A percentile compares a stretch with the other conserved stretches of the same genome.
phyloP scores from a whole-genome alignment of 1,140 invertebrate genomes.

The Drosophila biarmipes region DNA sequence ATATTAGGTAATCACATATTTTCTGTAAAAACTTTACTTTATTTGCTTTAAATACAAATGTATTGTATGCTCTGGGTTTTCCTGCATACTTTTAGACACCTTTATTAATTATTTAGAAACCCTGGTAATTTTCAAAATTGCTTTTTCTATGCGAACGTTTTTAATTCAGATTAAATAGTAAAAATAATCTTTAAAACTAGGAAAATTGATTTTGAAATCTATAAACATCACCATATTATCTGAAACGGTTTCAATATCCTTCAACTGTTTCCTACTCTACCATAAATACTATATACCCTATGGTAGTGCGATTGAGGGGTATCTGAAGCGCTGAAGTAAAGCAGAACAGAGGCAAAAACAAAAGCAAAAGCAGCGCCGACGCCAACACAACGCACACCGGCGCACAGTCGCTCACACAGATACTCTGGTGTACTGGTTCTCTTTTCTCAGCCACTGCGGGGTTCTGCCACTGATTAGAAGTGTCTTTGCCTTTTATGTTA shows the following conservation, averaged over 20 bases:
- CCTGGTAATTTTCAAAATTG: too few species aligned
- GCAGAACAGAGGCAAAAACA: conserved; percentile 46
- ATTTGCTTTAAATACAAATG: too few species aligned
- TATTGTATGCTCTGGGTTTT: too few species aligned
- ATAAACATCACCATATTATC: too few species aligned
- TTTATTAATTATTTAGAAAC: not conserved
- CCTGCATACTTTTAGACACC: too few species aligned
- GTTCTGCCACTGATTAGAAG: conserved; percentile 67
- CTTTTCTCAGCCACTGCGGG: conserved; percentile 14
- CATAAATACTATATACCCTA: not conserved
- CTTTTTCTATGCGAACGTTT: too few species aligned
- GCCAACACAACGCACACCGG: conserved; percentile 24
- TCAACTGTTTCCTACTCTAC: not conserved
- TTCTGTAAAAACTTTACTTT: too few species aligned
- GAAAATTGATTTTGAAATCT: too few species aligned
- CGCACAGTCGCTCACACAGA: conserved; percentile 12
- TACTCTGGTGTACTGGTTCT: conserved; percentile 29
- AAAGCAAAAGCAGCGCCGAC: conserved; percentile 23
- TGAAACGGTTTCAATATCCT: too few species aligned
- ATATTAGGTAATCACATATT: too few species aligned
- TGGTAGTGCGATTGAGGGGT: not conserved
- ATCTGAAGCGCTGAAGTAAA: conserved; percentile 39
- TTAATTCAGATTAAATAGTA: too few species aligned
- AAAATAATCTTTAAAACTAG: too few species aligned
- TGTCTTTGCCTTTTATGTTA: conserved; percentile 63